phyloP scores from a whole-genome alignment of 2,113 vertebrate genomes.

The Natator depressus region DNA sequence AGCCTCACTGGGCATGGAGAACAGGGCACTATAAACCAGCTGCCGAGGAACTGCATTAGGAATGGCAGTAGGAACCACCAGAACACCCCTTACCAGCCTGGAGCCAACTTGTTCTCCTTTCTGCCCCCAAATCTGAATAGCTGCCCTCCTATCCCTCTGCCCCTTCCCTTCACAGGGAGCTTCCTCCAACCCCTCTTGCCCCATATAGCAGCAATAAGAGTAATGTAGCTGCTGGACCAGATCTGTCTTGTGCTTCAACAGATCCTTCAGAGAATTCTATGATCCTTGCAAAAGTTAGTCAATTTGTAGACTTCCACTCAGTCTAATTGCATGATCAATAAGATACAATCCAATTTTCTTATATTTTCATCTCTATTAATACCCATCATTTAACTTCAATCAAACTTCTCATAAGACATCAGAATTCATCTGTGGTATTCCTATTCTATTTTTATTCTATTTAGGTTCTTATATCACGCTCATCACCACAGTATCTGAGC shows the following conservation, averaged over 20 bases:
- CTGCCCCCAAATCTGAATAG: neutral
- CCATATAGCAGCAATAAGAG: neutral
- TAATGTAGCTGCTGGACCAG: neutral
- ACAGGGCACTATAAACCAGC: neutral
- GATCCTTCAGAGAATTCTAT: neutral
- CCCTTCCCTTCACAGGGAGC: neutral
- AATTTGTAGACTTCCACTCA: neutral
- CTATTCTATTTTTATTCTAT: neutral
- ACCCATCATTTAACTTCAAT: neutral
- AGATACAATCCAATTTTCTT: neutral
- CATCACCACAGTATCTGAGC: neutral
- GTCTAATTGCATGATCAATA: neutral
- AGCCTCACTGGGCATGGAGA: neutral
- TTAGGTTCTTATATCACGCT: neutral
- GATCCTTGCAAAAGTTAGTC: neutral
- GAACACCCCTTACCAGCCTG: neutral
- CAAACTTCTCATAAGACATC: neutral
- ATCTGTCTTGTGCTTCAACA: neutral
- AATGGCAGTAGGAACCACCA: neutral
- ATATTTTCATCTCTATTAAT: neutral
- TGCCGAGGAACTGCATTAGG: neutral
- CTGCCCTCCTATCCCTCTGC: neutral
- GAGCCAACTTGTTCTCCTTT: neutral
- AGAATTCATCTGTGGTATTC: neutral
- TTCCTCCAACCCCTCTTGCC: neutral